These are phyloP conservation scores for Xiphorhynchus elegans DNA, from an alignment of 2,113 vertebrate genomes.

Conservation along the genomic window DNA sequence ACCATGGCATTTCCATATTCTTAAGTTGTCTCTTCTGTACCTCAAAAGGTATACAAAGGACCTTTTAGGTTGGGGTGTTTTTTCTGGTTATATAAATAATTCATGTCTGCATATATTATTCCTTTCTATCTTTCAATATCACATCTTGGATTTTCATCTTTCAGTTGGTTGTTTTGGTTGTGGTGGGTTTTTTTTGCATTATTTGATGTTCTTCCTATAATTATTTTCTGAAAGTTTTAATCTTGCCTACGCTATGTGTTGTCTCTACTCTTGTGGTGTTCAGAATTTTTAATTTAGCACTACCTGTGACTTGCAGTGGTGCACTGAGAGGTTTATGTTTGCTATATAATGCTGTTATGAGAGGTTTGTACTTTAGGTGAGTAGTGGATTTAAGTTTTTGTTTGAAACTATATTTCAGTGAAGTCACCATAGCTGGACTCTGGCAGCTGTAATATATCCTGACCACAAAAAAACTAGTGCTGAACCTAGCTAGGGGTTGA, in stretches of 20 bases:
- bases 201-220: background rate
- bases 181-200: background rate
- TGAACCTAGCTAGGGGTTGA: background rate
- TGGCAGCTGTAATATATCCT: conserved; percentile 13
- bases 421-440: background rate
- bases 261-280: background rate
- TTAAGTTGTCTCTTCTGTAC: background rate
- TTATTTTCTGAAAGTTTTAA: conserved; percentile 1
- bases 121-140: background rate
- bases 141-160: background rate
- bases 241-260: background rate
- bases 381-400: conserved; percentile 19
- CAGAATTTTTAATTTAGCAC: conserved; percentile 16
- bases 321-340: conserved; percentile 38
- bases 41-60: background rate
- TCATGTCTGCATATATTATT: background rate
- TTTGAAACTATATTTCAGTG: conserved; percentile 25
- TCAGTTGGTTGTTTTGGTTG: background rate
- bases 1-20: background rate
- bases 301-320: background rate
- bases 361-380: background rate
- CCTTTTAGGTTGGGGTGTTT: background rate
- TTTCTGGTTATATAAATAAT: background rate
- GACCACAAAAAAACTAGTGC: background rate
- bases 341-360: conserved; percentile 38